phyloP scores from a whole-genome alignment of 2,797 vertebrate genomes.

The Acridotheres tristis region DNA sequence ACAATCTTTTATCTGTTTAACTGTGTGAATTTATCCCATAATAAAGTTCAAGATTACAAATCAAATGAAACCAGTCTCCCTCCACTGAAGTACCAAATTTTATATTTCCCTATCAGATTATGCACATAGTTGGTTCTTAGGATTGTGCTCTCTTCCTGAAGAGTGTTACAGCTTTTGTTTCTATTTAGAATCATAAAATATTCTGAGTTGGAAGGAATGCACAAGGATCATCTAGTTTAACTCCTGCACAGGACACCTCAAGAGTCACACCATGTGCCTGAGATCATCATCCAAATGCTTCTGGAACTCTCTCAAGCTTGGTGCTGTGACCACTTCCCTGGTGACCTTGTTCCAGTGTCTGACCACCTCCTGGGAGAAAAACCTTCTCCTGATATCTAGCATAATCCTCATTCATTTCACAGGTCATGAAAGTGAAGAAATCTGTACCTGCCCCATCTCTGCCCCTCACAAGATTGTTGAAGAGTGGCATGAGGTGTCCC shows the following conservation, averaged over 20 bases:
- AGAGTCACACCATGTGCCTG: background rate
- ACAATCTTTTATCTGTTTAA: background rate
- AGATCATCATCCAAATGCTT: background rate
- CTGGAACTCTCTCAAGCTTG: background rate
- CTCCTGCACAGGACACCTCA: background rate
- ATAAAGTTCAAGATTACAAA: background rate
- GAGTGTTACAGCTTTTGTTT: background rate
- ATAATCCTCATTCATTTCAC: background rate
- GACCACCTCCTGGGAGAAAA: background rate
- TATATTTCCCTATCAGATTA: background rate
- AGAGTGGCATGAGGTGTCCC: background rate
- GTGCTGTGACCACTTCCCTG: background rate
- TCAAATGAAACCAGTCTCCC: background rate
- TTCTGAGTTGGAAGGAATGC: background rate
- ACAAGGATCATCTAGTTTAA: accelerated
- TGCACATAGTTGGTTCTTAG: background rate
- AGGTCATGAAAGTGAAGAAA: background rate
- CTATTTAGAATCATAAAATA: background rate
- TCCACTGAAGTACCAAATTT: background rate
- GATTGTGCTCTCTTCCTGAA: background rate
- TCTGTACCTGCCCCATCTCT: background rate
- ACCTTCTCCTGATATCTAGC: background rate
- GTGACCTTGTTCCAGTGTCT: background rate
- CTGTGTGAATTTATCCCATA: background rate
- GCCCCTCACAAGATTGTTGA: accelerated